Evolutionary conservation across 2,888 invertebrate species (phyloP).

Genomic region (Mystacides longicornis): DNA sequence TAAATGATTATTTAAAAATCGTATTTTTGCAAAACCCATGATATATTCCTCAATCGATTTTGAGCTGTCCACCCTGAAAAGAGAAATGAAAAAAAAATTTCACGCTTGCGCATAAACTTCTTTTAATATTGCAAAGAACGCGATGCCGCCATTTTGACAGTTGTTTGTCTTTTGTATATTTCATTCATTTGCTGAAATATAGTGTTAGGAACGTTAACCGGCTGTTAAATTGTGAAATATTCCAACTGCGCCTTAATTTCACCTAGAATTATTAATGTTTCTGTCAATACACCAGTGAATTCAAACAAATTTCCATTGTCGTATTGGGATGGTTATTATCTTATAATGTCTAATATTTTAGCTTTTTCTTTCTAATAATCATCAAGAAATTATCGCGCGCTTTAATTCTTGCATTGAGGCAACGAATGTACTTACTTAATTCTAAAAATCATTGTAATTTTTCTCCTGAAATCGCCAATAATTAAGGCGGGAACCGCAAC

Average conservation of each 20-base stretch:
- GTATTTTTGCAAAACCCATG: too few species aligned
- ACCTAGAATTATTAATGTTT: too few species aligned
- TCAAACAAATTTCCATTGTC: too few species aligned
- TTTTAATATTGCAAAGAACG: constrained; percentile 11
- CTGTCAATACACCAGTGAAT: too few species aligned
- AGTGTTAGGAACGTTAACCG: neutral
- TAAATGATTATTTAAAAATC: too few species aligned
- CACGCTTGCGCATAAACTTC: neutral
- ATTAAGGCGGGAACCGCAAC: constrained; percentile 9
- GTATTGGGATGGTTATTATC: too few species aligned
- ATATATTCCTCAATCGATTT: too few species aligned
- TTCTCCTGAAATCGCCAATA: neutral
- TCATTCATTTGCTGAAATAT: constrained; percentile 14
- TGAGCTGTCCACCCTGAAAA: constrained; percentile 1
- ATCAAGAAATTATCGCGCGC: too few species aligned
- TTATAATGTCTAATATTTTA: too few species aligned
- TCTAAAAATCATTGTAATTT: neutral
- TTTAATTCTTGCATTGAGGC: too few species aligned
- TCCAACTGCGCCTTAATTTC: too few species aligned
- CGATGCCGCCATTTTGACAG: constrained; percentile 51
- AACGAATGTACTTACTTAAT: too few species aligned
- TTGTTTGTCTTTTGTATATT: constrained; percentile 49
- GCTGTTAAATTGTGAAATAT: neutral
- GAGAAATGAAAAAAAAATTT: constrained; percentile 2
- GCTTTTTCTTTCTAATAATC: neutral